Evolutionary conservation across 1,140 invertebrate genomes (phyloP), one percentile per base, ranked within the genome.

Genomic region (Medauroidea extradentata): DNA sequence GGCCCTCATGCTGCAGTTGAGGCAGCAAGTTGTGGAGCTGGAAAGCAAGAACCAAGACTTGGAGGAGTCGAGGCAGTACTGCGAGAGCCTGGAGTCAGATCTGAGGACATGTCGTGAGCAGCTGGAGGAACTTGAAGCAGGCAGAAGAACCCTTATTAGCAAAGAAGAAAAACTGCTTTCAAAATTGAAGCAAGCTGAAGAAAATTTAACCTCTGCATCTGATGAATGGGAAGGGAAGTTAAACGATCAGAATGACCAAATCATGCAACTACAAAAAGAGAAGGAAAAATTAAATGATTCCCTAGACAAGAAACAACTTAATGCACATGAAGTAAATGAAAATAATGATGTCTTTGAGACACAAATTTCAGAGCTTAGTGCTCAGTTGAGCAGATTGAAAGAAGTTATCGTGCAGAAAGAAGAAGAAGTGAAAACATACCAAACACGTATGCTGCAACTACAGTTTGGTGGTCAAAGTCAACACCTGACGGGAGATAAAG

Each of bases 271-370:
- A 14, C 57, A 63, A 60, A 34, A 51, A 11, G 44, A 60, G 16
- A 63, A 63, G 46, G 48, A 43, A 13, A 59, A 59, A 44, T 48
- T 63, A 13, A 60, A 4, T 49, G 46, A 8, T 8, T 8, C 9
- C 11, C 21, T 49, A 34, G 56, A 53, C 9, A 13, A 27, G 13
- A 77, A 79, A 38, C 75, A 78, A 13, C 68, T 73, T 38, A 78
- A 83, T 68, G 78, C 81, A 63, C 69, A 71, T 29, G 73, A 80
- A 48, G 60, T 82, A 61, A 69, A 72, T 4, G 72, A 76, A 53
- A 81, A 80, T 63, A 73, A 75, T 39, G 74, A 68, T 14, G 82
- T 85, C 55, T 75, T 82, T 42, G 83, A 85, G 61, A 80, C 81
- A 62, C 68, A 83, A 43, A 83, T 85, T 66, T 69, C 71, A 25